Evolutionary conservation across 2,113 vertebrate species (phyloP).

Genomic region (Cichladusa arquata): DNA sequence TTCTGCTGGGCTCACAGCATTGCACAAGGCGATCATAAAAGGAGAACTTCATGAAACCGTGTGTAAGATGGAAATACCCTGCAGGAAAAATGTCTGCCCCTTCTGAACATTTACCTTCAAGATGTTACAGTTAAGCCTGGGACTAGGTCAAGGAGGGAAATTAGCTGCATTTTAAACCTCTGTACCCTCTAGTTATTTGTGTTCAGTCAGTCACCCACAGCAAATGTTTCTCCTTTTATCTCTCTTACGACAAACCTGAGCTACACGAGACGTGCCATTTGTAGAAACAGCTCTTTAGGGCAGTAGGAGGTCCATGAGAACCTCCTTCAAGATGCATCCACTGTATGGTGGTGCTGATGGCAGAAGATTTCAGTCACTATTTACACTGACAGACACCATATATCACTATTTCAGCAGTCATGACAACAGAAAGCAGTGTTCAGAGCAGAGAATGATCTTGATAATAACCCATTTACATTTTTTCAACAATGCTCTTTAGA

Average conservation of each 20-base stretch:
- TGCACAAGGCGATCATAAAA: background rate
- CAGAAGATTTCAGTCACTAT: background rate
- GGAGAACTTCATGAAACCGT: background rate
- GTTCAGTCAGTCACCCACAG: background rate
- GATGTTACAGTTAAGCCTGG: conserved; percentile 1
- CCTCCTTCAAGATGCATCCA: background rate
- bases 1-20: background rate
- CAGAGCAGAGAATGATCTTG: background rate
- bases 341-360: background rate
- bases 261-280: background rate
- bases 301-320: background rate
- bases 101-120: background rate
- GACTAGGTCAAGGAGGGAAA: background rate
- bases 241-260: background rate
- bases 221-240: background rate
- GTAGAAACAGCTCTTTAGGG: background rate
- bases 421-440: background rate
- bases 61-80: background rate
- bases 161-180: background rate
- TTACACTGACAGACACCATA: background rate
- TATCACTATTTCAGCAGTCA: background rate
- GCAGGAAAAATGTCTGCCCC: background rate
- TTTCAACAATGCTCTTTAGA: background rate
- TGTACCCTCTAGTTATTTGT: conserved; percentile 14
- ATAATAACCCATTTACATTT: background rate